Percentiles rank a stretch among this genome's conserved stretches.
Evolutionary conservation across 1,140 invertebrate genomes (phyloP).

Genomic region (Aphelenchoides fujianensis): DNA sequence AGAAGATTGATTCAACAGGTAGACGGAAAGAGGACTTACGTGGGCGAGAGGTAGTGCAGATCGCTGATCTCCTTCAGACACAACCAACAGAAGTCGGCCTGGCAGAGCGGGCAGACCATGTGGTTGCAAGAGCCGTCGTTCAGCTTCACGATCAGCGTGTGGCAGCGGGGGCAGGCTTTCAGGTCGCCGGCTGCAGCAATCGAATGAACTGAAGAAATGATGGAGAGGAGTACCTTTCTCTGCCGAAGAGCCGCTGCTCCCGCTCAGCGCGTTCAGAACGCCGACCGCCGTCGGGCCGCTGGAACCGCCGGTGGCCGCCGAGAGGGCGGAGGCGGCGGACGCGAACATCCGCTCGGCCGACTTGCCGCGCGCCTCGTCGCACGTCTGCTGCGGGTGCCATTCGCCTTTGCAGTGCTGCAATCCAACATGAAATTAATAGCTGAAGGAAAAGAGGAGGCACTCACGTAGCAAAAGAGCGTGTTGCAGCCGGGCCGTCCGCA

Average conservation of each 20-base stretch:
- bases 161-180: conserved; percentile 73
- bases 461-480: conserved; percentile 91
- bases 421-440: too few relatives aligned
- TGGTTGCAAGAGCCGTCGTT: conserved; percentile 96
- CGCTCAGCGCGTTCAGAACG: conserved; percentile 3
- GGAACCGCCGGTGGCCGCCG: conserved; percentile 10
- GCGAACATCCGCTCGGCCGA: conserved; percentile 16
- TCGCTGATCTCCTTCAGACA: conserved; percentile 98
- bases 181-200: conserved; percentile 65
- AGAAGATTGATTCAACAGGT: too few relatives aligned
- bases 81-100: conserved; percentile 95
- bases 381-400: conserved; percentile 96
- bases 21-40: too few relatives aligned
- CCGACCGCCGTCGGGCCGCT: not conserved
- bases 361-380: conserved; percentile 78
- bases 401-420: conserved; percentile 75
- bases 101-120: conserved; percentile 85
- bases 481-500: conserved; percentile 87
- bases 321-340: too few relatives aligned
- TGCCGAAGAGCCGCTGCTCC: not conserved
- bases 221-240: too few relatives aligned
- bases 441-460: too few relatives aligned
- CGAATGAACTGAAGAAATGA: too few relatives aligned
- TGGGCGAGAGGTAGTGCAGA: conserved; percentile 92
- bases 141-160: conserved; percentile 92